Percentiles rank a stretch among this genome's conserved stretches.
Evolutionary conservation across 2,797 vertebrate species (phyloP).

Genomic region (Urocyon cinereoargenteus): DNA sequence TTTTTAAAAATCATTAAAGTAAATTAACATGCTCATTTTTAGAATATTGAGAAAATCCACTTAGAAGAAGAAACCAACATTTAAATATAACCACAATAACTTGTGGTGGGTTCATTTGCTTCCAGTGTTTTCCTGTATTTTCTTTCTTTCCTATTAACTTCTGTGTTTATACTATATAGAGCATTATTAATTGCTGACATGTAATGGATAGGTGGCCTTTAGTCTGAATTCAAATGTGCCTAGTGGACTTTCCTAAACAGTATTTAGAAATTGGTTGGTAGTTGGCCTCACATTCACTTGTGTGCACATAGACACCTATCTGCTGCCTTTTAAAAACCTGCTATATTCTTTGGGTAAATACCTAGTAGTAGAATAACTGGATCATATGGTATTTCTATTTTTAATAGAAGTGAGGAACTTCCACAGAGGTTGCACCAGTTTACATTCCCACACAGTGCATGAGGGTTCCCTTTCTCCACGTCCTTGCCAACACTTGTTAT

Average conservation of each 20-base stretch:
- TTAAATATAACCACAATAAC: not conserved
- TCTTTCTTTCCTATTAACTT: not conserved
- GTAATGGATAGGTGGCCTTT: not conserved
- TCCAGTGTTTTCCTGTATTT: not conserved
- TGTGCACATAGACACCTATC: not conserved
- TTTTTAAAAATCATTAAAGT: constrained; percentile 36
- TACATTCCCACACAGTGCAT: not conserved
- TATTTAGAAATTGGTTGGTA: not conserved
- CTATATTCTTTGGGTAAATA: not conserved
- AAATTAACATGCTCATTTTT: constrained; percentile 50
- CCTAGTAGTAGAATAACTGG: not conserved
- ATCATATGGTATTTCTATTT: not conserved
- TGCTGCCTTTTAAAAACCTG: not conserved
- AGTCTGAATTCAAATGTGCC: not conserved
- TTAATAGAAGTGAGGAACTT: not conserved
- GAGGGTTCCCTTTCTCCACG: not conserved
- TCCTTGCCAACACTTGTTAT: not conserved
- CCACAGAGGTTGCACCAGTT: not conserved
- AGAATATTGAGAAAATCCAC: constrained; percentile 38
- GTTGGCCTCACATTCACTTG: not conserved
- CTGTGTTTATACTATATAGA: not conserved
- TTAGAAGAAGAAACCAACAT: not conserved
- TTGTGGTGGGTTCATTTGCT: not conserved
- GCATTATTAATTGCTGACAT: not conserved
- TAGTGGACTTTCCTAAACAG: not conserved